These are phyloP conservation scores for Nasua narica DNA, from an alignment of 2,797 vertebrate species.

Conservation along the genomic window DNA sequence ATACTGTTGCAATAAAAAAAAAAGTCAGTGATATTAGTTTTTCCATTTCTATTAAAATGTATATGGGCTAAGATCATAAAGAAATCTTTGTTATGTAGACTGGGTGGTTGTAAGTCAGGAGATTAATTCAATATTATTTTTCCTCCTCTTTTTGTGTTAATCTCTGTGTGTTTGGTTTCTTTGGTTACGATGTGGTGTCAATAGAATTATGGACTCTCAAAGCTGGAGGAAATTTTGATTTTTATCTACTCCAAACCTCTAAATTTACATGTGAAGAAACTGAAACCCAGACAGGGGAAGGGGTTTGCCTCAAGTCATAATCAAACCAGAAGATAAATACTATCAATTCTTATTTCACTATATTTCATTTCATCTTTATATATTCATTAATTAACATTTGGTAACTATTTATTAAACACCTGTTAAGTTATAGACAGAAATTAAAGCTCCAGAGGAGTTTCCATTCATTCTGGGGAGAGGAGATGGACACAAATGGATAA, in stretches of 20 bases:
- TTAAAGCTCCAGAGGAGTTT: neutral
- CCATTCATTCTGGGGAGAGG: neutral
- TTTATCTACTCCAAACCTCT: neutral
- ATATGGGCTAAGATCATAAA: neutral
- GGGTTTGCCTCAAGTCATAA: neutral
- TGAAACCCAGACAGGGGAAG: neutral
- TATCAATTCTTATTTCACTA: neutral
- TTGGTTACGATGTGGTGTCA: neutral
- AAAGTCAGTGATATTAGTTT: neutral
- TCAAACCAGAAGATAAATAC: neutral
- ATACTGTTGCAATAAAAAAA: neutral
- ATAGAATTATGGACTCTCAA: neutral
- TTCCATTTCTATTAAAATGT: constrained; percentile 32
- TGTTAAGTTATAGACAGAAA: neutral
- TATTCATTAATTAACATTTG: constrained; percentile 10
- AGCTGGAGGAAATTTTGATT: neutral
- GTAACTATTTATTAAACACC: neutral
- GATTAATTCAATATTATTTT: neutral
- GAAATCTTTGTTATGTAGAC: neutral
- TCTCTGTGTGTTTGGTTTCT: neutral
- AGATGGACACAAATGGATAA: neutral
- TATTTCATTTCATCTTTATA: neutral
- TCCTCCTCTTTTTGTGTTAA: neutral
- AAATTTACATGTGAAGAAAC: neutral
- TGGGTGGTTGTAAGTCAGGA: neutral